Evolutionary conservation across 2,797 vertebrate species (phyloP).

Genomic region (Gadopsis marmoratus): DNA sequence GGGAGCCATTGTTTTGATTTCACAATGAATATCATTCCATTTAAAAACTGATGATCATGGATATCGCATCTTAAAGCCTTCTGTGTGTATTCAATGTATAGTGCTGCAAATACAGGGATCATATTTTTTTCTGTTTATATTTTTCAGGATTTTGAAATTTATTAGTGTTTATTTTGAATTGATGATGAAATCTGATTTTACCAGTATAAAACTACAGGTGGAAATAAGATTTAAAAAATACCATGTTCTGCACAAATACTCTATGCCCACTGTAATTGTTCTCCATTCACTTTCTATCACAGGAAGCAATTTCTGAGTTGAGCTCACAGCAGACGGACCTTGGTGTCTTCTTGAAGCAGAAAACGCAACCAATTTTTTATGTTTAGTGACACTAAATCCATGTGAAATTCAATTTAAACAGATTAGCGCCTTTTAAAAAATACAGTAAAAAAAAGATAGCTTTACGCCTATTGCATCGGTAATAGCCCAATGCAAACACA

Average conservation of each 20-base stretch:
- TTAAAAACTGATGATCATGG: conserved; percentile 17
- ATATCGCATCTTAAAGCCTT: neutral
- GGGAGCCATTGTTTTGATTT: conserved; percentile 36
- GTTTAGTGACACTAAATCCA: neutral
- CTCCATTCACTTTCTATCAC: neutral
- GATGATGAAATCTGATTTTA: neutral
- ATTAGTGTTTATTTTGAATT: neutral
- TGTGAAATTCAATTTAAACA: conserved; percentile 11
- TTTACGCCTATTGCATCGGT: neutral
- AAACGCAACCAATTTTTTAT: neutral
- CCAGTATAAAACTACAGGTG: neutral
- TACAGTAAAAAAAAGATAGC: neutral
- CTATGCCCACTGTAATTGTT: neutral
- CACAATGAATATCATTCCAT: conserved; percentile 24
- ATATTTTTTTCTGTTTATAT: neutral
- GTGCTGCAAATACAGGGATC: neutral
- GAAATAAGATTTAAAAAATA: neutral
- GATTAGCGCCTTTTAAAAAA: neutral
- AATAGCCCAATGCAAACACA: neutral
- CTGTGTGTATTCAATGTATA: neutral
- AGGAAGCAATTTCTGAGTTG: neutral
- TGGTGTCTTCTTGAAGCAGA: neutral
- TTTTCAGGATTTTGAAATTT: neutral
- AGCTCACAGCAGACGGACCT: neutral
- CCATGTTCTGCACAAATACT: neutral